phyloP scores from a whole-genome alignment of 2,113 vertebrate genomes.

The Junco hyemalis region DNA sequence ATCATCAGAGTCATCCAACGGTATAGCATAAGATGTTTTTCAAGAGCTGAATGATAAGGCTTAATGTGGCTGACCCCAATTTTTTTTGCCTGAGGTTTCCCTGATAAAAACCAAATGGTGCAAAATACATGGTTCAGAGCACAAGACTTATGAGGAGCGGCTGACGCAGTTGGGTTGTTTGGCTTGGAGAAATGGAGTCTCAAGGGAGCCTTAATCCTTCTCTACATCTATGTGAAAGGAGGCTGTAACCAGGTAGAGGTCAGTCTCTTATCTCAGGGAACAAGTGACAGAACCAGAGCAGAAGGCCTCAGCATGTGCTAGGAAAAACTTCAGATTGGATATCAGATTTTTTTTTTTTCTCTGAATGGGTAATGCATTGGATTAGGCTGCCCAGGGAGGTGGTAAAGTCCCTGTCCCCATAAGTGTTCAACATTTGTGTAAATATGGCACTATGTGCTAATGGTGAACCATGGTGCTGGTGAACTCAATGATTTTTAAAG shows the following conservation, averaged over 20 bases:
- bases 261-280: background rate
- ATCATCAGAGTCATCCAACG: background rate
- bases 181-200: background rate
- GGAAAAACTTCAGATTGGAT: background rate
- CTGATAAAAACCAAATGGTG: background rate
- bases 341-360: background rate
- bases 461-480: background rate
- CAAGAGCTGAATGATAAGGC: background rate
- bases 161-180: background rate
- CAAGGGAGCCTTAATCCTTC: background rate
- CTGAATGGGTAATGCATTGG: background rate
- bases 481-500: background rate
- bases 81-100: background rate
- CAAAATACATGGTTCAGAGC: background rate
- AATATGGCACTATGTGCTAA: background rate
- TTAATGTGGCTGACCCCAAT: background rate
- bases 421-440: background rate
- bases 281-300: background rate
- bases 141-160: background rate
- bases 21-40: background rate
- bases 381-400: background rate
- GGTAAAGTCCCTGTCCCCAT: background rate
- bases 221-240: background rate
- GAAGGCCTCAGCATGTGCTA: background rate
- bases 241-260: background rate